Percentiles rank a stretch among this genome's conserved stretches.
Conservation (phyloP, 2,797 vertebrate genomes). For the Enteromius anoplus region DNA sequence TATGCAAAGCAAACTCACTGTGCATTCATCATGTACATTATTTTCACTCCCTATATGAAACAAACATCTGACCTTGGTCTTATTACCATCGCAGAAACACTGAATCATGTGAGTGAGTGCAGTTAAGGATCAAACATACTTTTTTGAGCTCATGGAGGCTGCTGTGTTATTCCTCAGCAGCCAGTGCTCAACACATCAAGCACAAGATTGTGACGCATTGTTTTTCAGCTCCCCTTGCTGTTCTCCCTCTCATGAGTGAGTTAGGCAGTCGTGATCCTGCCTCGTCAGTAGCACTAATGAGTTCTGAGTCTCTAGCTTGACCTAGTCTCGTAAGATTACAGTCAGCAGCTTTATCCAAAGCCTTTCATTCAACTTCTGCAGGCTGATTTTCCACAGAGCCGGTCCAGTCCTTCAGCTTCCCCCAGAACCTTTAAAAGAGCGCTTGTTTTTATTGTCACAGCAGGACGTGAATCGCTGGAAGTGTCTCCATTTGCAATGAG, state of each 20-base stretch:
- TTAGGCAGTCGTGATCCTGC: conserved; percentile 9
- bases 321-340: conserved; percentile 51
- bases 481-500: conserved; percentile 11
- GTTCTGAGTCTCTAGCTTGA: conserved; percentile 39
- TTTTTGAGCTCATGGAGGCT: neutral
- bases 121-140: neutral
- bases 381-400: conserved; percentile 27
- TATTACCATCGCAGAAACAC: neutral
- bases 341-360: conserved; percentile 44
- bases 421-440: neutral
- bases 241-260: conserved; percentile 32
- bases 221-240: conserved; percentile 30
- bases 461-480: neutral
- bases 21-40: neutral
- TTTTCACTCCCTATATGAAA: neutral
- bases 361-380: conserved; percentile 20
- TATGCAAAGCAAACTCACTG: neutral
- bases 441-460: conserved; percentile 16
- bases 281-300: conserved; percentile 36
- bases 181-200: conserved; percentile 3
- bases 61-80: neutral
- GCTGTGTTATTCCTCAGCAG: conserved; percentile 1
- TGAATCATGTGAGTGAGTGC: neutral
- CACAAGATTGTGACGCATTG: conserved; percentile 9
- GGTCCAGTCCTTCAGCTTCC: neutral